Conservation (phyloP, 1,140 invertebrate genomes). For the Bemisia tabaci region DNA sequence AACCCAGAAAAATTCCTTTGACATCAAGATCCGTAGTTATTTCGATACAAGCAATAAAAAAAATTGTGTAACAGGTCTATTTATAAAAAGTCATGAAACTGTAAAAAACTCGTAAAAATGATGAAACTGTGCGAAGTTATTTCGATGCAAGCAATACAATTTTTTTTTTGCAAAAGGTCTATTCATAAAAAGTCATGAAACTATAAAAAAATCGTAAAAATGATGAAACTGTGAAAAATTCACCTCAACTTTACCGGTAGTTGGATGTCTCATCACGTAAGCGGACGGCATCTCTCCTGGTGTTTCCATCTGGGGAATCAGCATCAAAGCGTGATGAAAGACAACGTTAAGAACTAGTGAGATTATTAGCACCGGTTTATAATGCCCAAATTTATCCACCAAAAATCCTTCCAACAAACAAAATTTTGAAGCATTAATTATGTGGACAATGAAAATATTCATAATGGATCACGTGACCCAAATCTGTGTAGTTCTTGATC, state of each 20-base stretch:
- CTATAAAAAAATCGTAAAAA: not conserved
- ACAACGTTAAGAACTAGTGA: conserved; percentile 53
- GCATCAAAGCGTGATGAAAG: conserved; percentile 53
- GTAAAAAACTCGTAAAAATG: not conserved
- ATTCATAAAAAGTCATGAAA: not conserved
- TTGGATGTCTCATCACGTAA: conserved; percentile 53
- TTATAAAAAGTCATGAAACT: not conserved
- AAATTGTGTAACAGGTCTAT: conserved; percentile 6
- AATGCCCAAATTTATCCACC: conserved; percentile 66
- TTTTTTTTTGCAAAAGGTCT: conserved; percentile 7
- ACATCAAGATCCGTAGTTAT: too few species aligned
- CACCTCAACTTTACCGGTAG: conserved; percentile 49
- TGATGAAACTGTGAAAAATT: too few species aligned
- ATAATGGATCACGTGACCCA: too few species aligned
- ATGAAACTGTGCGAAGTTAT: too few species aligned
- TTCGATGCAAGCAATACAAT: too few species aligned
- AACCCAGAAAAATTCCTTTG: too few species aligned
- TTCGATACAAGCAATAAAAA: too few species aligned
- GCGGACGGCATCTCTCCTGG: conserved; percentile 52
- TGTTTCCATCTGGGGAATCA: conserved; percentile 57
- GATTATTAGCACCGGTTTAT: conserved; percentile 60
- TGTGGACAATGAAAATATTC: too few species aligned
- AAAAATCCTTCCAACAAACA: conserved; percentile 48
- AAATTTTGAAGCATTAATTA: not conserved
- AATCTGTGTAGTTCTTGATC: too few species aligned